Evolutionary conservation across 2,888 invertebrate species (phyloP).

Genomic region (Pyrgus malvae): DNA sequence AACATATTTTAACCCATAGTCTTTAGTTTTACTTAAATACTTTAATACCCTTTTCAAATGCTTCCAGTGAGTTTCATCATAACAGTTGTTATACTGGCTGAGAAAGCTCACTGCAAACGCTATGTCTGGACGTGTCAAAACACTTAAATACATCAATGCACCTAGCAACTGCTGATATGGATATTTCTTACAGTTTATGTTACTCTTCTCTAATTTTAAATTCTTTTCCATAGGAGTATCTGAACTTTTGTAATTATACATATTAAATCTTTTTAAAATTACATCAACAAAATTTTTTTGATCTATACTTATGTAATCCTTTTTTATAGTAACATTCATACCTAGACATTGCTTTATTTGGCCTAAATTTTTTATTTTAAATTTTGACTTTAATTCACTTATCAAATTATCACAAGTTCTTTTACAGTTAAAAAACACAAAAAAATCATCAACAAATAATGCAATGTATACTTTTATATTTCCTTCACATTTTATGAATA

Average conservation of each 20-base stretch:
- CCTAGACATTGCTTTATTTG: slow-evolving; percentile 34
- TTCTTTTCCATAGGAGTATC: slow-evolving; percentile 33
- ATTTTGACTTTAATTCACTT: slow-evolving; percentile 12
- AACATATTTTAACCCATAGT: slow-evolving; percentile 13
- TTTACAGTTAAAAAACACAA: slow-evolving; percentile 28
- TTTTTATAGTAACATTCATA: slow-evolving; percentile 14
- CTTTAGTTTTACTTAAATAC: slow-evolving; percentile 21
- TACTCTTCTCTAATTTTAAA: slow-evolving; percentile 24
- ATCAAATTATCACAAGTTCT: background rate
- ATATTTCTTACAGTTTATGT: background rate
- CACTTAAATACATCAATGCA: background rate
- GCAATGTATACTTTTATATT: slow-evolving; percentile 26
- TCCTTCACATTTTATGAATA: slow-evolving; percentile 26
- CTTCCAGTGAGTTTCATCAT: slow-evolving; percentile 12
- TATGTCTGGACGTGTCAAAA: background rate
- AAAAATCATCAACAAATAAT: slow-evolving; percentile 34
- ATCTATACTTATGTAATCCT: slow-evolving; percentile 13
- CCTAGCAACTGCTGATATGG: background rate
- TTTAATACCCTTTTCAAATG: slow-evolving; percentile 5
- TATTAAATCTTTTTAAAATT: slow-evolving; percentile 31
- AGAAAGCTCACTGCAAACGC: background rate
- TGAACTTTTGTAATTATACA: slow-evolving; percentile 22
- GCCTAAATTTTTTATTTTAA: slow-evolving; percentile 33
- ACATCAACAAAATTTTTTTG: slow-evolving; percentile 29
- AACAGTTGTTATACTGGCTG: slow-evolving; percentile 11